phyloP scores from a whole-genome alignment of 2,113 vertebrate species.

The Anhinga rufa region DNA sequence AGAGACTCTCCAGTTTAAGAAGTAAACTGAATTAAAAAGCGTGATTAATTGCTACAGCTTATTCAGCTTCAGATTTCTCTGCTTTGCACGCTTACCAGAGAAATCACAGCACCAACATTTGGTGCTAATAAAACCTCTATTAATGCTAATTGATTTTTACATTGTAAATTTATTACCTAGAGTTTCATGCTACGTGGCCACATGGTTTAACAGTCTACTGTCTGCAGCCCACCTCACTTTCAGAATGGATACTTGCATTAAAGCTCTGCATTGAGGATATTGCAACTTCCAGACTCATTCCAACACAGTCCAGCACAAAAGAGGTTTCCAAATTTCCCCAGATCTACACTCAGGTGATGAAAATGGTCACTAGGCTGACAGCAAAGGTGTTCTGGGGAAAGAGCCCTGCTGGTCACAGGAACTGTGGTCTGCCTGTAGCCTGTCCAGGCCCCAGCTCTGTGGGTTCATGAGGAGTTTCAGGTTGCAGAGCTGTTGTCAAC shows the following conservation, averaged over 20 bases:
- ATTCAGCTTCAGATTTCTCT: constrained; percentile 14
- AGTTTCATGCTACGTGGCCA: background rate
- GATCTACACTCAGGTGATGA: background rate
- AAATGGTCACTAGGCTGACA: background rate
- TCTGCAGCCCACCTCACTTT: background rate
- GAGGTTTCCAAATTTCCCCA: background rate
- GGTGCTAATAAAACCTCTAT: constrained; percentile 18
- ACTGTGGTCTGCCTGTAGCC: too few species aligned
- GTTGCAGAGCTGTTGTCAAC: background rate
- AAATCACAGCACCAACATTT: background rate
- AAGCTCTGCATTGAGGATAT: background rate
- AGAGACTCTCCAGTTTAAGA: background rate
- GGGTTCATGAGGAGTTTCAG: background rate
- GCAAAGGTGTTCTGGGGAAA: background rate
- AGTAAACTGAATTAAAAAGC: constrained; percentile 20
- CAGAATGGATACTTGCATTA: background rate
- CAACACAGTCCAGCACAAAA: background rate
- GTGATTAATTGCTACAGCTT: constrained; percentile 19
- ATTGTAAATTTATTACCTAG: background rate
- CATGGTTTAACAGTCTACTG: background rate
- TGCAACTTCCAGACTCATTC: background rate
- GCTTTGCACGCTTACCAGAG: background rate
- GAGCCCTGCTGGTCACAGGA: background rate
- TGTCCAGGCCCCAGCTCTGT: fast-evolving
- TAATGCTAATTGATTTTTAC: constrained; percentile 29